Percentiles rank a stretch among this genome's conserved stretches.
Conservation (phyloP, 2,797 vertebrate genomes). For the Ammospiza maritima region DNA sequence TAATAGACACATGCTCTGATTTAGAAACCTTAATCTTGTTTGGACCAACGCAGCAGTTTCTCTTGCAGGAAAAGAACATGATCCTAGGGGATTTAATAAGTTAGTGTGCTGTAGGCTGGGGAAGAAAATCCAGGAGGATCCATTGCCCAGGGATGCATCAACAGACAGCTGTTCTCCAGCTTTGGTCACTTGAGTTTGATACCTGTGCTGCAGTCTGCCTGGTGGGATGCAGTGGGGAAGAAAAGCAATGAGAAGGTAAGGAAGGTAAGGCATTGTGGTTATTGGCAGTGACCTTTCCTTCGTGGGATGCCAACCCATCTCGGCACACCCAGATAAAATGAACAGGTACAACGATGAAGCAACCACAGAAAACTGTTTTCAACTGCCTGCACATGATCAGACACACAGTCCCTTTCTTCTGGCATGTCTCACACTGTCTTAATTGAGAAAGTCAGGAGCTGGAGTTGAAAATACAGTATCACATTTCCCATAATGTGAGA, state of each 20-base stretch:
- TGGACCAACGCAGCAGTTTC: not conserved
- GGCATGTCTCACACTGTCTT: constrained; percentile 58
- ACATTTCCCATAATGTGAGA: constrained; percentile 67
- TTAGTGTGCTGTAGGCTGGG: not conserved
- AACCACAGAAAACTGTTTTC: not conserved
- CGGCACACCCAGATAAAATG: fast-evolving
- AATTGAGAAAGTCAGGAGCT: constrained; percentile 54
- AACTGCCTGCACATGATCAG: constrained; percentile 21
- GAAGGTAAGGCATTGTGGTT: not conserved
- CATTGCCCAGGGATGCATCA: not conserved
- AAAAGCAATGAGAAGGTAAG: fast-evolving
- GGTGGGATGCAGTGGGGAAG: fast-evolving
- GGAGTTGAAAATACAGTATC: constrained; percentile 44
- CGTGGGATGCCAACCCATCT: not conserved
- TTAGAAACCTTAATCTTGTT: not conserved
- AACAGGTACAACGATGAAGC: fast-evolving
- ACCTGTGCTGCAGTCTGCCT: not conserved
- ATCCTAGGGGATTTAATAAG: not conserved
- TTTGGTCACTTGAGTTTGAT: not conserved
- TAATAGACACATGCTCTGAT: not conserved
- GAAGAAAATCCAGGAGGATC: not conserved
- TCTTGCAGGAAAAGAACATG: not conserved
- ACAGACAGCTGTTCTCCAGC: not conserved
- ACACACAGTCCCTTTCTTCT: constrained; percentile 29
- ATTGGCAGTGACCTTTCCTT: not conserved